A percentile compares a stretch with the other conserved stretches of the same genome.
Conservation (phyloP, 2,113 vertebrate genomes). For the Procapra przewalskii region DNA sequence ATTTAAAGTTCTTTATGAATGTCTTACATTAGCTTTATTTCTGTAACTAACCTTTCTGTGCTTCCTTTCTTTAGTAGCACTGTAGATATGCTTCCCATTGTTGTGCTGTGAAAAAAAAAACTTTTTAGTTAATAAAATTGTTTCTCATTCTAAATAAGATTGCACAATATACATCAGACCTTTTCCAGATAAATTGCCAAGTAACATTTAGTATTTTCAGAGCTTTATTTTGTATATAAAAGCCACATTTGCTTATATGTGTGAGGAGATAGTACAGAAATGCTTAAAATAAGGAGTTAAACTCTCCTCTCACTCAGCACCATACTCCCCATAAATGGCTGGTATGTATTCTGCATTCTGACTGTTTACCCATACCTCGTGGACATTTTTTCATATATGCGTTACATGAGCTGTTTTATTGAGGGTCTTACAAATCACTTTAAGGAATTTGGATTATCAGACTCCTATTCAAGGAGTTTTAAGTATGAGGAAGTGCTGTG, state of each 20-base stretch:
- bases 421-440: not conserved
- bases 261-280: not conserved
- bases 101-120: not conserved
- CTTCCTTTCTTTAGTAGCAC: not conserved
- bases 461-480: not conserved
- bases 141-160: slow-evolving; percentile 5
- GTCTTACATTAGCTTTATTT: not conserved
- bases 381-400: not conserved
- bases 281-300: slow-evolving; percentile 27
- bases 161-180: not conserved
- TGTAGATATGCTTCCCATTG: not conserved
- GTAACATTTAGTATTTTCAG: not conserved
- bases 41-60: not conserved
- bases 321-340: not conserved
- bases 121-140: not conserved
- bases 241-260: not conserved
- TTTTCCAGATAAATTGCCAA: not conserved
- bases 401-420: not conserved
- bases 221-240: not conserved
- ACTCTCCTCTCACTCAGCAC: not conserved
- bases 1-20: not conserved
- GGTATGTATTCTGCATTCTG: not conserved
- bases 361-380: not conserved
- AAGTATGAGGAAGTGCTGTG: not conserved
- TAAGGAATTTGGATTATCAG: not conserved